Evolutionary conservation across 1,140 invertebrate species (phyloP).

Genomic region (Episyrphus balteatus): DNA sequence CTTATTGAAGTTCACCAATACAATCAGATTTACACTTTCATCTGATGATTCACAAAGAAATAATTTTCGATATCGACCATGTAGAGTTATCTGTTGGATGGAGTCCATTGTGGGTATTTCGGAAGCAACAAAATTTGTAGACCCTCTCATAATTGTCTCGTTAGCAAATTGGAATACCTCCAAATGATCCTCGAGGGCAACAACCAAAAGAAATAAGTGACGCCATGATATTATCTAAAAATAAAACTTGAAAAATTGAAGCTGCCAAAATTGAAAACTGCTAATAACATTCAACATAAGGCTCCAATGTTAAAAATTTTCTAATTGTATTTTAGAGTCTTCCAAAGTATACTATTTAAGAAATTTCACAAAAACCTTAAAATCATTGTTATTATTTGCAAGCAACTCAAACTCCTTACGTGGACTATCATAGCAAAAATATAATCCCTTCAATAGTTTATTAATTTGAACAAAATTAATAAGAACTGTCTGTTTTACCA

Average conservation of each 20-base stretch:
- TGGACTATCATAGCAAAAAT: too few relatives aligned
- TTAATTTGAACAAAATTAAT: too few relatives aligned
- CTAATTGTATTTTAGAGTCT: too few relatives aligned
- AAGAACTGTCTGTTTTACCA: too few relatives aligned
- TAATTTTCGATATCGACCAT: constrained; percentile 15
- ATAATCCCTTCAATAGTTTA: too few relatives aligned
- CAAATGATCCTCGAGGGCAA: constrained; percentile 17
- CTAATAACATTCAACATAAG: too few relatives aligned
- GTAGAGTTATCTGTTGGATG: constrained; percentile 22
- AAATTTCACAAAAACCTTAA: too few relatives aligned
- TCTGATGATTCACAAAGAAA: constrained; percentile 17
- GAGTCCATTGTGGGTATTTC: constrained; percentile 12
- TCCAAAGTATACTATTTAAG: too few relatives aligned
- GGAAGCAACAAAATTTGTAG: background rate
- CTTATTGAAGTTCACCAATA: constrained; percentile 15
- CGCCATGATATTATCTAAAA: constrained; percentile 18
- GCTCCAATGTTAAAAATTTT: too few relatives aligned
- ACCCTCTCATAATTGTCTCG: constrained; percentile 8
- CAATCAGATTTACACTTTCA: constrained; percentile 19
- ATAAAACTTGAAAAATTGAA: background rate
- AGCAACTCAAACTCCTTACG: too few relatives aligned
- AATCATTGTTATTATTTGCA: too few relatives aligned
- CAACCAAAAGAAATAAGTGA: constrained; percentile 16
- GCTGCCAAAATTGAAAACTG: too few relatives aligned
- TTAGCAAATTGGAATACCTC: constrained; percentile 24